Percentiles rank a stretch among this genome's conserved stretches.
Evolutionary conservation across 2,113 vertebrate species (phyloP).

Genomic region (Rynchops niger): DNA sequence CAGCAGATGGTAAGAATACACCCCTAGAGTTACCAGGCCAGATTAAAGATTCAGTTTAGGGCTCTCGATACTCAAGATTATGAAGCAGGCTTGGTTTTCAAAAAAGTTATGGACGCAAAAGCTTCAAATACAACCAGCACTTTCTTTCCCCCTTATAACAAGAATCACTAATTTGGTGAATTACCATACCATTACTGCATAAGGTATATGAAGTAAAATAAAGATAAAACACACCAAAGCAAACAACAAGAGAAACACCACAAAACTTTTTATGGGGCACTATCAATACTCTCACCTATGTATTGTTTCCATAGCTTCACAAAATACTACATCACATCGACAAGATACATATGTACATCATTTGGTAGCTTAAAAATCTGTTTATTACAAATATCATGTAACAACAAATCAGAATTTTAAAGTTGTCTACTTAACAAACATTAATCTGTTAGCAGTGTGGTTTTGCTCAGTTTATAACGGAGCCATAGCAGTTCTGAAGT

Average conservation of each 20-base stretch:
- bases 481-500: not conserved
- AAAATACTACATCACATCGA: not conserved
- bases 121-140: not conserved
- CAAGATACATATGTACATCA: not conserved
- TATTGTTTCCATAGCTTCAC: not conserved
- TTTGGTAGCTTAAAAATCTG: not conserved
- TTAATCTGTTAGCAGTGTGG: not conserved
- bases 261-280: not conserved
- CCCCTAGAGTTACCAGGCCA: not conserved
- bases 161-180: not conserved
- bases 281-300: not conserved
- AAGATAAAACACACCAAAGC: not conserved
- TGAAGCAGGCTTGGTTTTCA: not conserved
- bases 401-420: not conserved
- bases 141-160: not conserved
- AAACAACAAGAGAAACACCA: not conserved
- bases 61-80: not conserved
- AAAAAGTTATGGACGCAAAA: not conserved
- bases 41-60: not conserved
- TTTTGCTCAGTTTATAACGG: not conserved
- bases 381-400: not conserved
- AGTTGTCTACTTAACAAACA: not conserved
- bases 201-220: not conserved
- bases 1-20: not conserved
- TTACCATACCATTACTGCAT: not conserved